phyloP scores from a whole-genome alignment of 53 echinoderm and acorn worm species.

The Arbacia lixula region DNA sequence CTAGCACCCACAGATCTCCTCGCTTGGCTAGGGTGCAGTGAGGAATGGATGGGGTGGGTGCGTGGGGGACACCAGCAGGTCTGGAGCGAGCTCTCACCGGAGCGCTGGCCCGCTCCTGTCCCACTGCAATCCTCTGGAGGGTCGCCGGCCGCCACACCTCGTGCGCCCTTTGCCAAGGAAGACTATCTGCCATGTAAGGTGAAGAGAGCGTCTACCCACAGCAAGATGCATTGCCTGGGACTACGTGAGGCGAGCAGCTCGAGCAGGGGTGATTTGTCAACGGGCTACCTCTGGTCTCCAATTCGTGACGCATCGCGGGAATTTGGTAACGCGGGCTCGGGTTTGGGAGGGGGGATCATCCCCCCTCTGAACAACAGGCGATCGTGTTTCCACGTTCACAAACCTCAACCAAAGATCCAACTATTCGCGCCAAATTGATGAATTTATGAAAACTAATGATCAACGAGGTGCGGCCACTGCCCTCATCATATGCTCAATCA shows the following conservation, averaged over 20 bases:
- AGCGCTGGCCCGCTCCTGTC: constrained; percentile 32
- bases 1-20: no score
- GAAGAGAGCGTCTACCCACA: not conserved
- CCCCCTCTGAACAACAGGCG: constrained; percentile 43
- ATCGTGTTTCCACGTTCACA: constrained; percentile 41
- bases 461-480: constrained; percentile 13
- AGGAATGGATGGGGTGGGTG: constrained; percentile 6
- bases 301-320: constrained; percentile 26
- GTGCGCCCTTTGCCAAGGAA: not conserved
- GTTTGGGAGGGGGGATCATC: not conserved
- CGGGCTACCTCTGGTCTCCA: not conserved
- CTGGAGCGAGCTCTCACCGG: constrained; percentile 35
- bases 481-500: constrained; percentile 40
- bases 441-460: constrained; percentile 58
- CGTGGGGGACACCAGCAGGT: not conserved
- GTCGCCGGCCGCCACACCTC: constrained; percentile 12
- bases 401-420: constrained; percentile 25
- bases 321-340: not conserved
- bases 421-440: constrained; percentile 50
- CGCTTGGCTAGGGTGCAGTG: not conserved
- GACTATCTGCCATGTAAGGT: not conserved
- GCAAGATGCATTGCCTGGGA: not conserved
- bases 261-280: constrained; percentile 25
- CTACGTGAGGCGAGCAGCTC: not conserved
- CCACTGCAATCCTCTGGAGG: constrained; percentile 11